Base-by-base conservation (phyloP, 2,888 invertebrate genomes). In the Drosophila mercatorum region DNA sequence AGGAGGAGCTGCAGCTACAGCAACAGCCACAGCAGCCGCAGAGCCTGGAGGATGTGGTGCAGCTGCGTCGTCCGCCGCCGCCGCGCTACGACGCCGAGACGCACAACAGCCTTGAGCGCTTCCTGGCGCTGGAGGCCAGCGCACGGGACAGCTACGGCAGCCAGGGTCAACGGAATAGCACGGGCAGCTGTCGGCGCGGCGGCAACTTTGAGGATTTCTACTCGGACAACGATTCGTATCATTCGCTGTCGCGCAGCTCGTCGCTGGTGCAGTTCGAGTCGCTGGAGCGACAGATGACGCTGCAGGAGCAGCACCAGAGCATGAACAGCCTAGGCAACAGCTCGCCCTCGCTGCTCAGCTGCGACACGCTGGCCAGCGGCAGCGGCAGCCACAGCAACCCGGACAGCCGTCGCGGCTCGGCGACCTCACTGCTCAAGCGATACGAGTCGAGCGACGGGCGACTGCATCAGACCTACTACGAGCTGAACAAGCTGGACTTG, bases 241-340 rank as follows among this genome's bases (percentile, higher is more conserved):
- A 94, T 62, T 96, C 96, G 55, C 94, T 96, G 14, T 96, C 96
- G 84, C 95, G 97, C 78, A 96, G 96, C 72, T 96, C 96, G 78
- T 97, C 97, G 82, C 94, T 97, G 74, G 94, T 97, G 73, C 97
- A 97, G 93, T 97, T 97, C 92, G 97, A 97, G 93, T 96, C 96
- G 5, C 93, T 97, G 70, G 97, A 97, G 91, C 94, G 95, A 51
- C 95, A 95, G 83, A 94, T 95, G 87, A 94, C 95, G 86, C 75
- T 92, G 56, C 91, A 91, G 65, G 92, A 92, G 62, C 95, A 95
- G 85, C 92, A 84, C 82, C 91, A 90, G 62, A 91, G 91, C 57
- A 83, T 91, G 82, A 86, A 78, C 44, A 91, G 91, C 22, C 76
- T 93, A 68, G 92, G 92, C 38, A 92, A 93, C 52, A 93, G 93